phyloP scores from a whole-genome alignment of 2,888 invertebrate species.

The Acanthosoma haemorrhoidale region DNA sequence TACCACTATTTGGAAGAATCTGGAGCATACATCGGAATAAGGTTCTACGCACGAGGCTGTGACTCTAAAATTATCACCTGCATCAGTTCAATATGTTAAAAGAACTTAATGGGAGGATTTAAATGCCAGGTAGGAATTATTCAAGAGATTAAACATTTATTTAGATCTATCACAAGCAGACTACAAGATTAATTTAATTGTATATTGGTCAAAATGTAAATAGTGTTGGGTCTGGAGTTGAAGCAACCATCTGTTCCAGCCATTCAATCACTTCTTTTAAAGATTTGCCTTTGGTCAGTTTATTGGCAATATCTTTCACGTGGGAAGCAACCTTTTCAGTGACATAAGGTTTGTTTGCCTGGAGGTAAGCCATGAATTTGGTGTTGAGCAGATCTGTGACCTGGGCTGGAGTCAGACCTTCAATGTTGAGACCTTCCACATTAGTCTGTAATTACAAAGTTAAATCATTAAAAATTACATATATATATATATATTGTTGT shows the following conservation, averaged over 20 bases:
- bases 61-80: no score
- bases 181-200: neutral
- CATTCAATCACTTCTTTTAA: constrained; percentile 28
- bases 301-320: constrained; percentile 28
- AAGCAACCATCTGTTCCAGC: constrained; percentile 25
- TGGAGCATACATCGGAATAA: no score
- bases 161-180: neutral
- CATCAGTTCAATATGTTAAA: no score
- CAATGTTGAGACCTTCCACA: constrained; percentile 22
- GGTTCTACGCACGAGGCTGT: no score
- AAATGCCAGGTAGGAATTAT: no score
- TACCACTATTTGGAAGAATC: no score
- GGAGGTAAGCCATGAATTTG: constrained; percentile 22
- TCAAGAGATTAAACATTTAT: no score
- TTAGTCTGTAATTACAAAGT: constrained; percentile 22
- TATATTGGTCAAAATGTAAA: neutral
- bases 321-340: constrained; percentile 22
- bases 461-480: no score
- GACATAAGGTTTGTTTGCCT: constrained; percentile 27
- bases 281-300: constrained; percentile 28
- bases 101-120: no score
- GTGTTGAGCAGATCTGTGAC: constrained; percentile 28
- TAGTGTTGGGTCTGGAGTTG: constrained; percentile 16
- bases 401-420: constrained; percentile 31
- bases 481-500: no score